Evolutionary conservation across 2,113 vertebrate species (phyloP).

Genomic region (Illadopsis cleaveri): DNA sequence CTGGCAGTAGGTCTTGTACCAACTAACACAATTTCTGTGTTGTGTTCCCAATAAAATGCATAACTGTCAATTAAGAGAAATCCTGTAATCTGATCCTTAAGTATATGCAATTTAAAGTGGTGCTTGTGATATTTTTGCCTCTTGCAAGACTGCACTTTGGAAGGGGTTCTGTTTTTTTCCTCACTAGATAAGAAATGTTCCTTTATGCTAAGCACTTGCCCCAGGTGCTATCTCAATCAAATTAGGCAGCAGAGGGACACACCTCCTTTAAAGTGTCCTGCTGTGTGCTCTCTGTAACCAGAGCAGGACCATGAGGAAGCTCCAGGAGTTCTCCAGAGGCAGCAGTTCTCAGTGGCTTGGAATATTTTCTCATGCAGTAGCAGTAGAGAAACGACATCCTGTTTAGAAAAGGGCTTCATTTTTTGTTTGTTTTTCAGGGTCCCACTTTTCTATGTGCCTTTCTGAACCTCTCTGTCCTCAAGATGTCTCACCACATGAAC

Average conservation of each 20-base stretch:
- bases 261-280: neutral
- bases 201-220: neutral
- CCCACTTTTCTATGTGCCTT: neutral
- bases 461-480: neutral
- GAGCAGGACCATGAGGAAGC: neutral
- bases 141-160: neutral
- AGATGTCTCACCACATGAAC: conserved; percentile 55
- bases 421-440: conserved; percentile 11
- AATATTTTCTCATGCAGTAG: neutral
- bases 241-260: neutral
- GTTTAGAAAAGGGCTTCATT: neutral
- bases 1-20: neutral
- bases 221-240: neutral
- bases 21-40: conserved; percentile 42
- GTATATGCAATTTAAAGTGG: neutral
- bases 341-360: neutral
- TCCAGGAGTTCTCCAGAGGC: neutral
- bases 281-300: neutral
- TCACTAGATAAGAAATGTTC: neutral
- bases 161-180: neutral
- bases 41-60: conserved; percentile 52
- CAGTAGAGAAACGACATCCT: neutral
- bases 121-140: neutral
- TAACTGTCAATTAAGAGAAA: conserved; percentile 57
- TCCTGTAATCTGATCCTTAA: neutral